Conservation (phyloP, 2,113 vertebrate genomes). For the Poeciliopsis occidentalis region DNA sequence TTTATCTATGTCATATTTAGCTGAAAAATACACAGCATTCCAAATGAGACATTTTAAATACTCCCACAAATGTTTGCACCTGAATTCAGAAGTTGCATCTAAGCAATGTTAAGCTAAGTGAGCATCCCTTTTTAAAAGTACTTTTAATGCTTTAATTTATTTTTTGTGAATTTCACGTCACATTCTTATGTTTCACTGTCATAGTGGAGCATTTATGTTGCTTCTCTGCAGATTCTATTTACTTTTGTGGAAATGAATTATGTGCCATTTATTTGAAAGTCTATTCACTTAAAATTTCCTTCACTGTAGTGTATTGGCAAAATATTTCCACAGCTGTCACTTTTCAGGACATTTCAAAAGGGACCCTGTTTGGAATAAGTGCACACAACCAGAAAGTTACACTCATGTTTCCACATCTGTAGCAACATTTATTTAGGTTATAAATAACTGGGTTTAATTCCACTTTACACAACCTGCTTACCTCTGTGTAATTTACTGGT, state of each 20-base stretch:
- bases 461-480: conserved; percentile 8
- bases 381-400: conserved; percentile 30
- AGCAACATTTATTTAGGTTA: conserved; percentile 33
- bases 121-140: not conserved
- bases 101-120: not conserved
- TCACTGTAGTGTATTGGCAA: conserved; percentile 33
- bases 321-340: conserved; percentile 56
- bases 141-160: not conserved
- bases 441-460: conserved; percentile 24
- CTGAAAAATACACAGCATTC: no score
- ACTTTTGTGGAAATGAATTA: conserved; percentile 54
- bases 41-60: not conserved
- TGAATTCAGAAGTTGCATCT: not conserved
- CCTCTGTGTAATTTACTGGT: conserved; percentile 12
- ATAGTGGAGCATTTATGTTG: conserved; percentile 32
- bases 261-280: conserved; percentile 71
- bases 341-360: conserved; percentile 45
- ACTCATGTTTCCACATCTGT: conserved; percentile 40
- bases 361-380: conserved; percentile 19
- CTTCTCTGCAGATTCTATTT: conserved; percentile 34
- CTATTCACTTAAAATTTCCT: conserved; percentile 64
- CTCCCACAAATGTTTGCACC: not conserved
- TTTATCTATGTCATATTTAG: no score
- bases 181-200: conserved; percentile 20
- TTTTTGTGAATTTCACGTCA: conserved; percentile 30